These are phyloP conservation scores for Macrotus californicus DNA, from an alignment of 2,113 vertebrate genomes.

Conservation along the genomic window DNA sequence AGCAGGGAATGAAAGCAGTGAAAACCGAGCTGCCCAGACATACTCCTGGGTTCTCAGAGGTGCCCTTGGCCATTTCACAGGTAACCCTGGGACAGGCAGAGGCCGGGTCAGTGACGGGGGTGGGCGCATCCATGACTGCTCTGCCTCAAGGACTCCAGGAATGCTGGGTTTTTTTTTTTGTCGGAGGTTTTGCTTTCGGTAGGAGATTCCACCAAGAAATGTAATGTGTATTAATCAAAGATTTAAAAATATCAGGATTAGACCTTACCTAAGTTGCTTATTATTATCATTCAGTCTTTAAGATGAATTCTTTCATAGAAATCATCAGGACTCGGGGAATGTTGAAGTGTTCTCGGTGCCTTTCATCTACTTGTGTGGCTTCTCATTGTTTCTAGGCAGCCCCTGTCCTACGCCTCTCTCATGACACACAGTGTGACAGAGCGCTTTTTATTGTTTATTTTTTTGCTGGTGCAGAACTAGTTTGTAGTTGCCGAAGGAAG, in stretches of 20 bases:
- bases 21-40: not conserved
- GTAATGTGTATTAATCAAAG: conserved; percentile 44
- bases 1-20: not conserved
- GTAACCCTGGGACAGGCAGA: not conserved
- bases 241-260: not conserved
- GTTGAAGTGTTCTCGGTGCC: not conserved
- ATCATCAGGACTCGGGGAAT: not conserved
- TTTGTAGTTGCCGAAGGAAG: not conserved
- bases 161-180: conserved; percentile 55
- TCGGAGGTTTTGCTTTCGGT: conserved; percentile 22
- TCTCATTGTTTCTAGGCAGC: not conserved
- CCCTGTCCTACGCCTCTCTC: not conserved
- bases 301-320: not conserved
- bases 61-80: not conserved
- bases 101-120: conserved; percentile 33
- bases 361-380: not conserved
- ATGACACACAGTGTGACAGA: not conserved
- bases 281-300: not conserved
- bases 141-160: conserved; percentile 40
- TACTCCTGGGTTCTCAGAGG: not conserved
- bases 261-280: not conserved
- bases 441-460: not conserved
- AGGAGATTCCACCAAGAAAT: conserved; percentile 21
- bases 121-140: not conserved
- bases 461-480: not conserved